Conservation (phyloP, 2,888 invertebrate species). For the Thyatira batis region DNA sequence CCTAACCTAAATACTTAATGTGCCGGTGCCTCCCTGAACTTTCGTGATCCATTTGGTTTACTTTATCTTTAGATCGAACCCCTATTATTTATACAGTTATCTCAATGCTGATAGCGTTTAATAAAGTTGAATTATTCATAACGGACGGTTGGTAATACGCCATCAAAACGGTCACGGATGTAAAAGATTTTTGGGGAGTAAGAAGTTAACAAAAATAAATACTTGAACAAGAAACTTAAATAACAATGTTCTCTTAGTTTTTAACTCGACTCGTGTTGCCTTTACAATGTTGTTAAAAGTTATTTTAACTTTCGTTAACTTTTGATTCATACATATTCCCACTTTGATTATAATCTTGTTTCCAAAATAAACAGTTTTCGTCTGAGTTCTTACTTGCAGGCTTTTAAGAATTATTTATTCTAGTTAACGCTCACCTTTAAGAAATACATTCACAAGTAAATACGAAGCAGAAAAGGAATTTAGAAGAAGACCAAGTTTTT, state of each 20-base stretch:
- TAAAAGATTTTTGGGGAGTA: background rate
- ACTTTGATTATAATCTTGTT: background rate
- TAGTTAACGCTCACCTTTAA: no score
- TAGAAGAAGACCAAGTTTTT: no score
- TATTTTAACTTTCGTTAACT: constrained; percentile 3
- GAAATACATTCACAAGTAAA: no score
- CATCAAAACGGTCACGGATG: constrained; percentile 11
- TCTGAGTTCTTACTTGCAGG: no score
- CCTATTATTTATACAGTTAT: constrained; percentile 19
- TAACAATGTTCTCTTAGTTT: background rate
- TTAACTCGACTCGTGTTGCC: background rate
- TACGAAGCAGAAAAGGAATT: no score
- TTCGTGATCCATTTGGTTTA: constrained; percentile 27
- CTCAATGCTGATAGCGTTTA: constrained; percentile 21
- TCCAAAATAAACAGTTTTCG: background rate
- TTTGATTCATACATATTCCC: background rate
- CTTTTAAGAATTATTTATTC: no score
- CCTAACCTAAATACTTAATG: no score
- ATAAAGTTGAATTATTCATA: constrained; percentile 26
- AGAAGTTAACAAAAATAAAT: background rate
- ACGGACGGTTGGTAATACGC: constrained; percentile 11
- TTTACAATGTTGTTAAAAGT: background rate
- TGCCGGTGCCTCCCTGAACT: constrained; percentile 12
- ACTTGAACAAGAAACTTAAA: background rate
- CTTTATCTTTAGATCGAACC: constrained; percentile 27